A percentile compares a stretch with the other conserved stretches of the same genome.
phyloP scores from a whole-genome alignment of 2,113 vertebrate species.

The Rhizomys pruinosus region DNA sequence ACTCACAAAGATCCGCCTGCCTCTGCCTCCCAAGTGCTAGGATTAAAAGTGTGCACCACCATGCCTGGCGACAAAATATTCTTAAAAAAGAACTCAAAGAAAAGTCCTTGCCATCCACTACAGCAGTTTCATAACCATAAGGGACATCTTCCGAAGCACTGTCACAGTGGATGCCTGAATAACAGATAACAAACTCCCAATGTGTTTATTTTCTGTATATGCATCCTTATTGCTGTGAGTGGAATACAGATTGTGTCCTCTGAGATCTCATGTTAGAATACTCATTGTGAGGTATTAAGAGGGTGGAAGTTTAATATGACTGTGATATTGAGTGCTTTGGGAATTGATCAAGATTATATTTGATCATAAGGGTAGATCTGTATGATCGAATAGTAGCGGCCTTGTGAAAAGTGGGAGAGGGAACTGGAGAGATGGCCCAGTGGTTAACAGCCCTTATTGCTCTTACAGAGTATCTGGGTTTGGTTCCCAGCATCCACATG shows the following conservation, averaged over 20 bases:
- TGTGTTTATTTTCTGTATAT: not conserved
- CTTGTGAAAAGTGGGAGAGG: not conserved
- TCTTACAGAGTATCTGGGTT: not conserved
- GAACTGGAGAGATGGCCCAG: not conserved
- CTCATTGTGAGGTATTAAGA: not conserved
- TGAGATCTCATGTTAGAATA: not conserved
- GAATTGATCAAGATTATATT: not conserved
- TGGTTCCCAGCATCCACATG: not conserved
- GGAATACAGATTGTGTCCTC: not conserved
- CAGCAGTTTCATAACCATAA: accelerated
- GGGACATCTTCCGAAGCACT: not conserved
- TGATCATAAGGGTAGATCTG: not conserved
- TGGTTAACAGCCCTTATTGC: not conserved
- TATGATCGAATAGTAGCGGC: not conserved
- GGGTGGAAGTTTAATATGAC: not conserved
- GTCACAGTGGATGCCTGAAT: not conserved
- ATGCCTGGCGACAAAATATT: no score
- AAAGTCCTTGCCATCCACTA: not conserved
- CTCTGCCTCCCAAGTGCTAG: no score
- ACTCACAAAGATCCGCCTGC: no score
- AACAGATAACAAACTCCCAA: not conserved
- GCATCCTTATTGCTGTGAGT: no score
- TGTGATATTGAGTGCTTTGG: not conserved
- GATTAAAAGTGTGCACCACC: no score
- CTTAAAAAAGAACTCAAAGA: not conserved